Evolutionary conservation across 2,888 invertebrate genomes (phyloP), one percentile per base, ranked within the genome.

Genomic region (Sepiola atlantica): DNA sequence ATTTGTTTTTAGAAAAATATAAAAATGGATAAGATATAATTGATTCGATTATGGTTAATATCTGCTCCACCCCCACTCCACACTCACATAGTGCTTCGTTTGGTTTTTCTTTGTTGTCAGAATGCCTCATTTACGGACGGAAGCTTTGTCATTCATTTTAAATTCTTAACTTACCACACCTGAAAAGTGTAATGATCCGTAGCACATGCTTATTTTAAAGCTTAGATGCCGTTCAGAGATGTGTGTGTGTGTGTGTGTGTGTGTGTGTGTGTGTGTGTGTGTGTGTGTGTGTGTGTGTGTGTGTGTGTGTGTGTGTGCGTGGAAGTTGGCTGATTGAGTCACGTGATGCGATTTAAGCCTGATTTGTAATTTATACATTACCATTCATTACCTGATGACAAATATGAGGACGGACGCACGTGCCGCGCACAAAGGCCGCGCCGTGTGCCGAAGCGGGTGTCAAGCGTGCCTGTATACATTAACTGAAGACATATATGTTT

Each of bases 271-370:
- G n/a, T 61, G 0, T 24, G 21, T 24, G 24, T 24, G 24, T 24
- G 24, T 24, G 24, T 24, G 1, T 61, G 61, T 24, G 24, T 24
- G 1, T 24, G 24, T 61, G 24, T 61, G 24, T 77, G n/a, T n/a
- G n/a, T 77, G 32, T 1, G n/a, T 32, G 77, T 1, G n/a, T 32
- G 77, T n/a, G n/a, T n/a, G n/a, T 16, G n/a, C 12, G 12, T 3
- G 77, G n/a, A 77, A 77, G n/a, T 77, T 77, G n/a, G 77, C 77
- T n/a, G n/a, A 77, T 77, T 77, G 77, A 77, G 77, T 77, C 77
- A 77, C 77, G 77, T 77, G 77, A 28, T 28, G 28, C 10, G 77
- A n/a, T n/a, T 77, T 77, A 77, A n/a, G n/a, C 12, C 28, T n/a
- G 77, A 77, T n/a, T 77, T 77, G 77, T 77, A n/a, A n/a, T 77